A percentile compares a stretch with the other conserved stretches of the same genome.
phyloP scores from a whole-genome alignment of 2,888 invertebrate genomes.

The Dromius quadrimaculatus region DNA sequence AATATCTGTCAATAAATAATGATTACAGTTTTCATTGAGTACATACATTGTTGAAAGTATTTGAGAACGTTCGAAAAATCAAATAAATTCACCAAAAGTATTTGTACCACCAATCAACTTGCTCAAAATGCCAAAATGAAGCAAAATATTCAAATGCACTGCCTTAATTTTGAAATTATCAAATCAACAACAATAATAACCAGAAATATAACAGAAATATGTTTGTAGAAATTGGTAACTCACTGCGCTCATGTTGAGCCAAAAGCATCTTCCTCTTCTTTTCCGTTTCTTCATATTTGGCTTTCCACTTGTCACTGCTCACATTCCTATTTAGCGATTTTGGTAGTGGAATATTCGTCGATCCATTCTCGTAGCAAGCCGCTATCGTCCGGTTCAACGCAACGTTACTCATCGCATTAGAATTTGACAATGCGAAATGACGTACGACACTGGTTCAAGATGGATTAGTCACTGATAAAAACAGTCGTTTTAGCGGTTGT shows the following conservation, averaged over 20 bases:
- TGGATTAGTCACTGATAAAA: slow-evolving; percentile 25
- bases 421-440: slow-evolving; percentile 36
- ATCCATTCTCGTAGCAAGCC: slow-evolving; percentile 59
- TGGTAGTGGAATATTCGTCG: slow-evolving; percentile 63
- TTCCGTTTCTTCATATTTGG: slow-evolving; percentile 79
- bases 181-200: too few relatives aligned
- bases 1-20: too few relatives aligned
- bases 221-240: too few relatives aligned
- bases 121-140: too few relatives aligned
- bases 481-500: slow-evolving; percentile 5
- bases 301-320: slow-evolving; percentile 75
- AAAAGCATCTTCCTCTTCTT: slow-evolving; percentile 76
- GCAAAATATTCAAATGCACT: too few relatives aligned
- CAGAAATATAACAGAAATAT: too few relatives aligned
- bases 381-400: slow-evolving; percentile 56
- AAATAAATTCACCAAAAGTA: too few relatives aligned
- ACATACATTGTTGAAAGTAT: too few relatives aligned
- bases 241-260: slow-evolving; percentile 79
- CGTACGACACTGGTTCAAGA: slow-evolving; percentile 15
- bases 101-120: too few relatives aligned
- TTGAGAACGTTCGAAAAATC: too few relatives aligned
- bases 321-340: slow-evolving; percentile 66
- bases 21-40: too few relatives aligned
- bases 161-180: too few relatives aligned
- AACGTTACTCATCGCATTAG: slow-evolving; percentile 54